Evolutionary conservation across 2,797 vertebrate species (phyloP).

Genomic region (Lithobates pipiens): DNA sequence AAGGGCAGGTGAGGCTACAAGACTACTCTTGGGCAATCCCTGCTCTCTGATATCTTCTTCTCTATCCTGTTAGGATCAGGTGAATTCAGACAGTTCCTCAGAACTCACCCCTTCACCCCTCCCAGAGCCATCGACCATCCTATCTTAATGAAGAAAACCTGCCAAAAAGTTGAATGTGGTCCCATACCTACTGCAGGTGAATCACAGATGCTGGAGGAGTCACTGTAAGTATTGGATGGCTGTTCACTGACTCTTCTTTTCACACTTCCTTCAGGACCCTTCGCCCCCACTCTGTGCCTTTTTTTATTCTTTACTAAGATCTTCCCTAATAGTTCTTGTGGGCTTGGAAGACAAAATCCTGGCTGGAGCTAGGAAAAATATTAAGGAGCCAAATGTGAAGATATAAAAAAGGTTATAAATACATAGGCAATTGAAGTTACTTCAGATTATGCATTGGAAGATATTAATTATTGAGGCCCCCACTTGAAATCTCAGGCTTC

Average conservation of each 20-base stretch:
- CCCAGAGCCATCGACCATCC: too few relatives aligned
- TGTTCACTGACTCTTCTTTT: slow-evolving; percentile 73
- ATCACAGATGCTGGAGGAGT: slow-evolving; percentile 71
- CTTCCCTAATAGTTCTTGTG: slow-evolving; percentile 87
- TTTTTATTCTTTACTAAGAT: slow-evolving; percentile 93
- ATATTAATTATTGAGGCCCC: too few relatives aligned
- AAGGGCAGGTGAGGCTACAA: too few relatives aligned
- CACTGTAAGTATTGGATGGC: slow-evolving; percentile 71
- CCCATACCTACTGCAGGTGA: slow-evolving; percentile 52
- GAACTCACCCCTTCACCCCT: too few relatives aligned
- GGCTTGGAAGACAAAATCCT: slow-evolving; percentile 80
- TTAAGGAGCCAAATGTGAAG: not conserved
- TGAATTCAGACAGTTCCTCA: too few relatives aligned
- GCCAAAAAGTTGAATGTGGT: not conserved
- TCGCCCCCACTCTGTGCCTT: slow-evolving; percentile 70
- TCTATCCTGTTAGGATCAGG: too few relatives aligned
- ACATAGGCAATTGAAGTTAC: not conserved
- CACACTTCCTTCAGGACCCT: slow-evolving; percentile 57
- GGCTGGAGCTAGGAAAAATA: slow-evolving; percentile 76
- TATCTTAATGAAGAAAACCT: too few relatives aligned
- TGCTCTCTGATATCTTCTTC: too few relatives aligned
- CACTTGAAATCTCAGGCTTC: too few relatives aligned
- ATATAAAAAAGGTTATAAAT: not conserved
- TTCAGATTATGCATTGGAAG: too few relatives aligned
- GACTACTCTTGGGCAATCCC: too few relatives aligned